These are phyloP conservation scores for Prosapia bicincta DNA, from an alignment of 2,888 invertebrate species.

Conservation along the genomic window DNA sequence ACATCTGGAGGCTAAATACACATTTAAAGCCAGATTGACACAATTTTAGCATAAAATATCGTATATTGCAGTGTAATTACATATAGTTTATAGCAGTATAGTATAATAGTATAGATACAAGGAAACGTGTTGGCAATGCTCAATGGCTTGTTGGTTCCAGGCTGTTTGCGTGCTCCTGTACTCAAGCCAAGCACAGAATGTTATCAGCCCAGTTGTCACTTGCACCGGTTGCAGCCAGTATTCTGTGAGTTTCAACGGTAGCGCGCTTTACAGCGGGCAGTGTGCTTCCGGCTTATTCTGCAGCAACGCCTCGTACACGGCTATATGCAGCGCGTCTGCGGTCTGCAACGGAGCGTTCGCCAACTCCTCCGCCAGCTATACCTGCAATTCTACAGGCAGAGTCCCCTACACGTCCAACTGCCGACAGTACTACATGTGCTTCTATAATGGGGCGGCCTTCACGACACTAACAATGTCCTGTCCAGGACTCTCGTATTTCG, in stretches of 20 bases:
- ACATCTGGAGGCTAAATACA: no score
- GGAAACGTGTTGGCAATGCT: no score
- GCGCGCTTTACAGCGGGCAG: neutral
- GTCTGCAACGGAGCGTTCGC: neutral
- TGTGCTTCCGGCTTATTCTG: neutral
- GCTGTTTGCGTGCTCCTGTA: neutral
- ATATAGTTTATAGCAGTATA: no score
- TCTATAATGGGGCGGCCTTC: neutral
- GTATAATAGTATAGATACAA: no score
- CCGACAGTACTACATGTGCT: neutral
- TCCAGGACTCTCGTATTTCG: neutral
- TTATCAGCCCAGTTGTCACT: neutral
- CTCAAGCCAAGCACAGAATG: neutral
- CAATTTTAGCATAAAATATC: no score
- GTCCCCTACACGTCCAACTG: neutral
- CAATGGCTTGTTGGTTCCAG: neutral
- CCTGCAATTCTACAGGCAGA: neutral
- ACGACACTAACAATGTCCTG: neutral
- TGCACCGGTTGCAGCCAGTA: neutral
- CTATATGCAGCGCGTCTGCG: neutral
- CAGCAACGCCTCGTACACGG: neutral
- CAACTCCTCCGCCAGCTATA: neutral
- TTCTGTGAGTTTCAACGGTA: neutral
- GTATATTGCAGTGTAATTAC: no score
- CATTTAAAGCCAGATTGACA: no score